Base-by-base conservation (phyloP, 2,113 vertebrate species). In the Embiotoca jacksoni region DNA sequence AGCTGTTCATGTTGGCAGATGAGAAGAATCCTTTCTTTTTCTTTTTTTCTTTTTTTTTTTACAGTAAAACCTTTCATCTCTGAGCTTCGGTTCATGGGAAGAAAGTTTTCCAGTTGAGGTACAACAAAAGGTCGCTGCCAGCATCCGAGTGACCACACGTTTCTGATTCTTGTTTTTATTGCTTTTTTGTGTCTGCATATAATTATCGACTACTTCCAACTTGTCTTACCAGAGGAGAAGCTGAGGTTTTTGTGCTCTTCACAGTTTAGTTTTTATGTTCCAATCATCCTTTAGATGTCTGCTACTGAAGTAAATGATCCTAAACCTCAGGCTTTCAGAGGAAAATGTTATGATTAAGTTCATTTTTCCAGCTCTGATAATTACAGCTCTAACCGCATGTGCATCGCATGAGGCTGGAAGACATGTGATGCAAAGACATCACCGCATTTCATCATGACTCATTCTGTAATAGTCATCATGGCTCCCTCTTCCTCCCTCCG, bases 261-360 rank as follows among this genome's bases (percentile, higher is more conserved):
- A 50, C 47, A 59, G 68, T 69, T 65, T 33, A 9, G 23, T 31
- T 71, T 77, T 79, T 60, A 71, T 58, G 10, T 83, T 78, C 65
- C 77, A 80, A 0, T 78, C 50, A 31, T 77, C 46, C 14, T 32
- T 78, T 64, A 54, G 6, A 75, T 23, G 67, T 80, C 79, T 67
- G 61, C 75, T 70, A 32, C 83, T 80, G 74, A 46, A 72, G 61
- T 61, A 78, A 83, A 88, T 62, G 62, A 75, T 68, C 84, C 77
- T 37, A 33, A 81, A 67, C 82, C 76, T 75, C 82, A 81, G 39
- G 37, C 47, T 76, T 67, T 50, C 37, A 72, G 44, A 62, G 90
- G 86, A 91, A 91, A 90, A 83, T 81, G 32, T 89, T 77, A 78
- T 65, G 81, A 82, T 81, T 68, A 63, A 55, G 54, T 82, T 78